A percentile compares a stretch with the other conserved stretches of the same genome.
Evolutionary conservation across 1,140 invertebrate species (phyloP).

Genomic region (Papilio machaon): DNA sequence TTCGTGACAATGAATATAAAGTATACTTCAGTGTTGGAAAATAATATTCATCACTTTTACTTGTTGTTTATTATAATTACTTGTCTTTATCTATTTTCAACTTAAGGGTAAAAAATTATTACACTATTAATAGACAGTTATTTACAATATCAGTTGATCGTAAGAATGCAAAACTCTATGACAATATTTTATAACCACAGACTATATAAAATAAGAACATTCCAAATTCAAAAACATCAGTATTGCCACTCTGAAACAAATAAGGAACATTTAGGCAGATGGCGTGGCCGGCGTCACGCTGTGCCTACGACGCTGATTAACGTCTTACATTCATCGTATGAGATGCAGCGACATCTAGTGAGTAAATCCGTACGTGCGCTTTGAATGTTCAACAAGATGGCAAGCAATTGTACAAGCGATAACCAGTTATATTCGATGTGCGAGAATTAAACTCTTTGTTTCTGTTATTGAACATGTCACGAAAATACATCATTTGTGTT

Average conservation of each 20-base stretch:
- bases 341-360: slow-evolving; percentile 31
- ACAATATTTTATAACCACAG: not conserved
- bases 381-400: slow-evolving; percentile 15
- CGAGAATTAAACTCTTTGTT: slow-evolving; percentile 4
- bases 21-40: not conserved
- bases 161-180: not conserved
- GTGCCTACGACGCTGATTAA: slow-evolving; percentile 16
- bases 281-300: slow-evolving; percentile 29
- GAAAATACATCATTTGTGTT: not conserved
- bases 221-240: slow-evolving; percentile 34
- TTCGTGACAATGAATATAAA: slow-evolving; percentile 27
- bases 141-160: not conserved
- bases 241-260: slow-evolving; percentile 33
- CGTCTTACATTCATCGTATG: slow-evolving; percentile 26
- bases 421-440: slow-evolving; percentile 6
- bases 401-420: not conserved
- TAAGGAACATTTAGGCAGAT: slow-evolving; percentile 35
- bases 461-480: slow-evolving; percentile 6
- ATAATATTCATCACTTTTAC: not conserved
- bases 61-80: not conserved
- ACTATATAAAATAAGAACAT: slow-evolving; percentile 22
- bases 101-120: not conserved
- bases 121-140: not conserved
- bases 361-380: slow-evolving; percentile 20
- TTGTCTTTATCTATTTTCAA: not conserved